These are phyloP conservation scores for Lasioglossum marginatum DNA, from an alignment of 2,888 invertebrate genomes.

Conservation along the genomic window DNA sequence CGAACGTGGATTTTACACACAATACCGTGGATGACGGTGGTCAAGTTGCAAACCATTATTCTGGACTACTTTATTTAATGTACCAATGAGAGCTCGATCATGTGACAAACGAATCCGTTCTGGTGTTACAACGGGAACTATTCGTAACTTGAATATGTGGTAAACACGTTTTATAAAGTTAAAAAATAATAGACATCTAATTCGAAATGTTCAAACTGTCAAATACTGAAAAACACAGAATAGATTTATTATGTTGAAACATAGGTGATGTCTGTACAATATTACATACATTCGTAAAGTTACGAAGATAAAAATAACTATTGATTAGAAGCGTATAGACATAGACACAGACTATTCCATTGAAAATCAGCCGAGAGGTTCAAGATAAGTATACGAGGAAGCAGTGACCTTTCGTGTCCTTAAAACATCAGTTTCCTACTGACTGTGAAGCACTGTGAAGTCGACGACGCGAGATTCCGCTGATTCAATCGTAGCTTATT, in stretches of 20 bases:
- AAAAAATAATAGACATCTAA: not conserved
- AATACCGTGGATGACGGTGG: not conserved
- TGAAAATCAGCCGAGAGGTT: conserved; percentile 32
- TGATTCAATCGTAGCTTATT: not conserved
- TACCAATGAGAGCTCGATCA: not conserved
- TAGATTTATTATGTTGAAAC: not conserved
- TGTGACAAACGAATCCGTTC: not conserved
- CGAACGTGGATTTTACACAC: not conserved
- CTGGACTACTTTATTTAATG: not conserved
- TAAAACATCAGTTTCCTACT: conserved; percentile 72
- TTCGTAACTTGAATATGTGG: not conserved
- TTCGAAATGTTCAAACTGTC: not conserved
- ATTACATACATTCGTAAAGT: not conserved
- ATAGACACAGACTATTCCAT: conserved; percentile 1
- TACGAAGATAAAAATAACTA: not conserved
- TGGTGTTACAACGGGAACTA: not conserved
- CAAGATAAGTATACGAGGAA: conserved; percentile 30
- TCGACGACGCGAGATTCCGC: not conserved
- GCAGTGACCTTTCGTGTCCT: conserved; percentile 77
- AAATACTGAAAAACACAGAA: not conserved
- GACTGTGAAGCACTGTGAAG: conserved; percentile 44
- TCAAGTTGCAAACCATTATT: not conserved
- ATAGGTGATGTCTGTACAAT: not conserved
- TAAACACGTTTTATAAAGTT: not conserved
- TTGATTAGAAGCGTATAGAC: not conserved